Evolutionary conservation across 2,888 invertebrate species (phyloP).

Genomic region (Leptopilina syphax): DNA sequence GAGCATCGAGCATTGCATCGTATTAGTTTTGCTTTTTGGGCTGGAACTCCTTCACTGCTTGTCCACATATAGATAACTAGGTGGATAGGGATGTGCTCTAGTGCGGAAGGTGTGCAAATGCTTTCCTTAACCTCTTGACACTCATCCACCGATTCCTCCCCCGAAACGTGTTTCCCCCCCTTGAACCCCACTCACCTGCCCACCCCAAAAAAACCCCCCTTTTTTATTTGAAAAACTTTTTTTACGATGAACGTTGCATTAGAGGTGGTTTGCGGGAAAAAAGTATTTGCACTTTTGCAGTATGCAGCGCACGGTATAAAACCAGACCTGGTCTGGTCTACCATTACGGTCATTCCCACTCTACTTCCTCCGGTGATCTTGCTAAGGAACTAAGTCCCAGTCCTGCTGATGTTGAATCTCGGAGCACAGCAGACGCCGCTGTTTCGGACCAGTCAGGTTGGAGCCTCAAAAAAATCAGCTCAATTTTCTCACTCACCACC

Average conservation of each 20-base stretch:
- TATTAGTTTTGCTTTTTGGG: conserved; percentile 77
- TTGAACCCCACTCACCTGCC: too few species aligned
- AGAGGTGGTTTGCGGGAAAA: conserved; percentile 75
- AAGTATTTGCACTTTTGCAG: conserved; percentile 81
- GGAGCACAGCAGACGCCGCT: conserved; percentile 76
- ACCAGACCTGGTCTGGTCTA: conserved; percentile 96
- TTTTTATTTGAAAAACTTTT: conserved; percentile 46
- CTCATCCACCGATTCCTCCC: conserved; percentile 56
- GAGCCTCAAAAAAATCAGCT: conserved; percentile 78
- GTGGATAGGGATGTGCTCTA: conserved; percentile 73
- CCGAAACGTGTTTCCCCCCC: conserved; percentile 44
- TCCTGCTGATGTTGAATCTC: conserved; percentile 77
- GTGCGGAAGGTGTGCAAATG: conserved; percentile 75
- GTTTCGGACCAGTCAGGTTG: conserved; percentile 78
- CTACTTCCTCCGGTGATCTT: conserved; percentile 77
- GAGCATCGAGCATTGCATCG: conserved; percentile 77
- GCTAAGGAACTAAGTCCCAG: conserved; percentile 77
- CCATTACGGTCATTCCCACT: conserved; percentile 95
- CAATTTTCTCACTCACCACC: conserved; percentile 77
- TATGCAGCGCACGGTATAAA: conserved; percentile 97
- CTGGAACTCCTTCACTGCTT: conserved; percentile 77
- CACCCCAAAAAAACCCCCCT: background rate
- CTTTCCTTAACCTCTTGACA: conserved; percentile 63
- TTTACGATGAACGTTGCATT: conserved; percentile 72
- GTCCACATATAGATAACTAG: conserved; percentile 74